These are phyloP conservation scores for Corythoichthys intestinalis DNA, from an alignment of 2,113 vertebrate species.

Conservation along the genomic window DNA sequence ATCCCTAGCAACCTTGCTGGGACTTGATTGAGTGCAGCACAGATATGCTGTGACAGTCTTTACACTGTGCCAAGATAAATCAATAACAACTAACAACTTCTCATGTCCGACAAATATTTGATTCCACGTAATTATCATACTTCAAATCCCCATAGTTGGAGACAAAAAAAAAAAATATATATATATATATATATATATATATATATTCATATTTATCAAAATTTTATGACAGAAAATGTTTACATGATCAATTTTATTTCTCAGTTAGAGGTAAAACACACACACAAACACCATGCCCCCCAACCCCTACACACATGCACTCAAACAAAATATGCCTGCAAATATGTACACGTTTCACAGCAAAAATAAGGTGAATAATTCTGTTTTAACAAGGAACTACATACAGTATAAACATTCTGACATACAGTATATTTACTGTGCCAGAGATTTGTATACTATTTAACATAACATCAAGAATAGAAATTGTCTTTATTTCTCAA, in stretches of 20 bases:
- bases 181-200: too few species aligned
- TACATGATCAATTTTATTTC: too few species aligned
- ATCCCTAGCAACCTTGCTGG: constrained; percentile 43
- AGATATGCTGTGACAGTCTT: constrained; percentile 42
- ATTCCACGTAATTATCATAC: background rate
- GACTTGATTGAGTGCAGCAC: constrained; percentile 51
- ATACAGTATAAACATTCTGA: too few species aligned
- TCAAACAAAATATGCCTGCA: background rate
- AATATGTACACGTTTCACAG: background rate
- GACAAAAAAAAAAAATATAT: background rate
- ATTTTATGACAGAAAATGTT: too few species aligned
- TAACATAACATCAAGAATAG: background rate
- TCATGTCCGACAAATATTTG: constrained; percentile 18
- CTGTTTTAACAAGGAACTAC: too few species aligned
- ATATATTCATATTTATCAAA: background rate
- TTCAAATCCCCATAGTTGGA: background rate
- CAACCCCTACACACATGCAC: background rate
- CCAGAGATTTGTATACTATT: background rate
- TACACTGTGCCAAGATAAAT: constrained; percentile 40
- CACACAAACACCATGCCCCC: background rate
- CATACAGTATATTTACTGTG: too few species aligned
- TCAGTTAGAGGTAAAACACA: background rate
- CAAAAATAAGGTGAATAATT: background rate
- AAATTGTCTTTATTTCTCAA: constrained; percentile 18
- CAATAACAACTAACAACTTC: constrained; percentile 25